These are phyloP conservation scores for Pseudococcus viburni DNA, from an alignment of 2,888 invertebrate species.

Conservation along the genomic window DNA sequence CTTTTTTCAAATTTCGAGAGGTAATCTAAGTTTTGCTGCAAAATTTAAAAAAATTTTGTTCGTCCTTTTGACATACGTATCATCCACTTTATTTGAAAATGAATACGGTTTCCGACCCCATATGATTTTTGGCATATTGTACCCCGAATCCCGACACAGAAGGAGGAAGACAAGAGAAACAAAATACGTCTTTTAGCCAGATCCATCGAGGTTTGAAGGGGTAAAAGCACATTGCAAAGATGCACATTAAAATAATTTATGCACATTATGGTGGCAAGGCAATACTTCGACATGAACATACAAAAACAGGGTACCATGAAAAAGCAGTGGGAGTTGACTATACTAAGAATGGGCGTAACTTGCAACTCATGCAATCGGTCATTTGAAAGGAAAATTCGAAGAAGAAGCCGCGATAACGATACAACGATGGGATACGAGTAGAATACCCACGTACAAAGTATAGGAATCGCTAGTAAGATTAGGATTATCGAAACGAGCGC, in stretches of 20 bases:
- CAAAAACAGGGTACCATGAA: constrained; percentile 30
- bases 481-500: not conserved
- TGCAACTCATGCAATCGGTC: constrained; percentile 15
- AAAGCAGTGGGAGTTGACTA: constrained; percentile 50
- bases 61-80: too few species aligned
- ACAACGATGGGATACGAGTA: not conserved
- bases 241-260: constrained; percentile 27
- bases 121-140: too few species aligned
- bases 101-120: too few species aligned
- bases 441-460: not conserved
- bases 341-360: constrained; percentile 30
- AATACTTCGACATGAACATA: constrained; percentile 23
- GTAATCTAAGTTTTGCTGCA: too few species aligned
- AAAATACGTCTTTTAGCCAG: too few species aligned
- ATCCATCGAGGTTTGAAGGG: too few species aligned
- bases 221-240: not conserved
- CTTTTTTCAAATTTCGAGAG: too few species aligned
- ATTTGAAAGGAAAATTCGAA: not conserved
- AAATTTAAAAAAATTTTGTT: too few species aligned
- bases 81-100: too few species aligned
- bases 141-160: too few species aligned
- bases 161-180: too few species aligned
- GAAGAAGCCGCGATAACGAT: not conserved
- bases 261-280: constrained; percentile 26
- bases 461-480: not conserved